Conservation (phyloP, 2,113 vertebrate genomes). For the Malurus alboscapulatus region DNA sequence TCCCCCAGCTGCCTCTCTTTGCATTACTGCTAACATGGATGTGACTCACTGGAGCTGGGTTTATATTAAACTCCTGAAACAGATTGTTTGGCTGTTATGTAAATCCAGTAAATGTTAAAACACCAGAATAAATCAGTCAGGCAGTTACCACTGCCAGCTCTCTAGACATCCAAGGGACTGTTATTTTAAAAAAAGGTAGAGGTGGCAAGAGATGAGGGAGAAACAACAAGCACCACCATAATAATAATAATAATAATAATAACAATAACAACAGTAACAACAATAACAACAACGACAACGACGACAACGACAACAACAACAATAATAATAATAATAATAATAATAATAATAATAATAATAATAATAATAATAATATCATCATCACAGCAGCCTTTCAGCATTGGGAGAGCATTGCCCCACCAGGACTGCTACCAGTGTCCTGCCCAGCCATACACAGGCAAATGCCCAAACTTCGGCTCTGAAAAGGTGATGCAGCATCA, state of each 20-base stretch:
- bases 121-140: slow-evolving; percentile 52
- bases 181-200: neutral
- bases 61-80: slow-evolving; percentile 65
- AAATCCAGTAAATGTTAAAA: slow-evolving; percentile 64
- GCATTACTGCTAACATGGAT: slow-evolving; percentile 31
- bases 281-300: neutral
- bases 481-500: neutral
- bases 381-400: neutral
- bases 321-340: neutral
- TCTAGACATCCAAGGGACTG: neutral
- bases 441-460: neutral
- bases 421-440: neutral
- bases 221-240: neutral
- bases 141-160: slow-evolving; percentile 21
- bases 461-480: neutral
- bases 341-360: neutral
- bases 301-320: neutral
- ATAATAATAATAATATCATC: too few species aligned
- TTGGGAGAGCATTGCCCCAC: neutral
- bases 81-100: slow-evolving; percentile 66
- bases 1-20: slow-evolving; percentile 34
- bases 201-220: neutral
- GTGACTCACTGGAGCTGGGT: slow-evolving; percentile 52
- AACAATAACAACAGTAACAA: neutral
- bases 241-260: neutral